Evolutionary conservation across 2,888 invertebrate species (phyloP).

Genomic region (Drosophila austrosaltans): DNA sequence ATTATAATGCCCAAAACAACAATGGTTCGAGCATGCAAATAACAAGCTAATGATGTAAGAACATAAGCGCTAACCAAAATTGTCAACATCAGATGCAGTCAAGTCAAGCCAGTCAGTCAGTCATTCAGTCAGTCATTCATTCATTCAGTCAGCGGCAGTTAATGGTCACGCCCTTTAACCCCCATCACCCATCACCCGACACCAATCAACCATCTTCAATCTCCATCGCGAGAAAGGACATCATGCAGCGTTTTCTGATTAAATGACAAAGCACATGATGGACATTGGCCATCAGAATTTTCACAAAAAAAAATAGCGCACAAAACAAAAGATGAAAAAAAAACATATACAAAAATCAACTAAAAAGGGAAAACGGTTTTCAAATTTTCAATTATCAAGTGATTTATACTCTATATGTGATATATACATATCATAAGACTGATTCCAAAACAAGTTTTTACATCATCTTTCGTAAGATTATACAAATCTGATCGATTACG

Average conservation of each 20-base stretch:
- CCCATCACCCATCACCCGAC: neutral
- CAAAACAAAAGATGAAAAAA: slow-evolving; percentile 25
- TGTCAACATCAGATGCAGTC: slow-evolving; percentile 64
- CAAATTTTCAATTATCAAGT: slow-evolving; percentile 19
- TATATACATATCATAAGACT: no score
- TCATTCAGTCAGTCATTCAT: slow-evolving; percentile 31
- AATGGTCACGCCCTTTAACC: slow-evolving; percentile 40
- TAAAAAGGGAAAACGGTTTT: slow-evolving; percentile 4
- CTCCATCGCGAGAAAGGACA: slow-evolving; percentile 55
- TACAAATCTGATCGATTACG: no score
- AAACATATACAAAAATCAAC: slow-evolving; percentile 14
- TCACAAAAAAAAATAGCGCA: neutral
- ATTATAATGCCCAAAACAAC: slow-evolving; percentile 29
- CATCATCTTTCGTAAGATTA: no score
- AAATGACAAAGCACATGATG: slow-evolving; percentile 69
- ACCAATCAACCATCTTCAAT: neutral
- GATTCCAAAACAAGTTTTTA: no score
- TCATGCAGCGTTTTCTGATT: slow-evolving; percentile 77
- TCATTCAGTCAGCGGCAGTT: slow-evolving; percentile 35
- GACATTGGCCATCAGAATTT: slow-evolving; percentile 14
- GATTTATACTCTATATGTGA: neutral
- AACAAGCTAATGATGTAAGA: slow-evolving; percentile 76
- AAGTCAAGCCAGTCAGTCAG: slow-evolving; percentile 37
- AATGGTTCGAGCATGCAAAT: slow-evolving; percentile 60
- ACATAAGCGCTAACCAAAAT: slow-evolving; percentile 73